Conservation (phyloP, 2,888 invertebrate genomes). For the Latrodectus elegans region DNA sequence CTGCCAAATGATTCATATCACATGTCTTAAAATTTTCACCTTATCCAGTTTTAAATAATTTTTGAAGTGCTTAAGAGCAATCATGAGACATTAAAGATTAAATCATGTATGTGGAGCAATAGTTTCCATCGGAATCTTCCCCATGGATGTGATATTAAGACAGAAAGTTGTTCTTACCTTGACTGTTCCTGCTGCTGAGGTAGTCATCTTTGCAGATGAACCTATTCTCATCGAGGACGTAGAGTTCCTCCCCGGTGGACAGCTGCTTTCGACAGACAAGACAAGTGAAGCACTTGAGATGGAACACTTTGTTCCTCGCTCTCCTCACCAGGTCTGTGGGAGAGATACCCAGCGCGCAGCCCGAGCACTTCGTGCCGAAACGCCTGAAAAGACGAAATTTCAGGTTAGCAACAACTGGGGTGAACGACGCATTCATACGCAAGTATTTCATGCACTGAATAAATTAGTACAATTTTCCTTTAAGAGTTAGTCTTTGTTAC, state of each 20-base stretch:
- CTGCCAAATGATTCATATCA: too few species aligned
- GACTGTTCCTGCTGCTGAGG: conserved; percentile 77
- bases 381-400: conserved; percentile 81
- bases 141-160: background rate
- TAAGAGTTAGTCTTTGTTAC: too few species aligned
- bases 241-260: conserved; percentile 98
- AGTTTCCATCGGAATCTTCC: too few species aligned
- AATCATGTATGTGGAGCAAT: too few species aligned
- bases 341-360: conserved; percentile 96
- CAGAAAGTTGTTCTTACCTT: conserved; percentile 50
- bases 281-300: conserved; percentile 99
- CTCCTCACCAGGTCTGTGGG: conserved; percentile 97
- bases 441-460: too few species aligned
- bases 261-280: conserved; percentile 97
- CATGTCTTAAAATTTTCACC: too few species aligned
- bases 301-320: conserved; percentile 98
- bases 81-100: too few species aligned
- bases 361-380: conserved; percentile 98
- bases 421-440: too few species aligned
- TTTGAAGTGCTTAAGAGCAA: too few species aligned
- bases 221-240: conserved; percentile 98
- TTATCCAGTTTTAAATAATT: too few species aligned
- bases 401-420: too few species aligned
- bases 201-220: conserved; percentile 99
- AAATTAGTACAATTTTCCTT: too few species aligned